Percentiles rank a stretch among this genome's conserved stretches.
Conservation (phyloP, 2,113 vertebrate species). For the Crypturellus undulatus region DNA sequence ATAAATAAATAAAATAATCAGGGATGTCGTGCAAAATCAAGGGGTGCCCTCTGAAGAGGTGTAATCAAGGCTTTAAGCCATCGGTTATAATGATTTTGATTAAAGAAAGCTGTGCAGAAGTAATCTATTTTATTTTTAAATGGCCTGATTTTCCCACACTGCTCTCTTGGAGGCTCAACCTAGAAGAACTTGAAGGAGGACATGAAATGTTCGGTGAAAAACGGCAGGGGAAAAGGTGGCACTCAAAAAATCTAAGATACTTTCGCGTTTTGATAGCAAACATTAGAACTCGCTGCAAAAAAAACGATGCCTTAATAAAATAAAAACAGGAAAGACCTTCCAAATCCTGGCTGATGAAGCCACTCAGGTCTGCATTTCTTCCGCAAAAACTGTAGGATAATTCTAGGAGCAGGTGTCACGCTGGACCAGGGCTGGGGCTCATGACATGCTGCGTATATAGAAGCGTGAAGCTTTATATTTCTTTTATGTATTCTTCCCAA, state of each 20-base stretch:
- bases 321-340: neutral
- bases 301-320: conserved; percentile 9
- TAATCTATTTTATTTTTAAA: conserved; percentile 60
- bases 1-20: conserved; percentile 67
- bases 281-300: conserved; percentile 34
- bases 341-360: neutral
- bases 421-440: neutral
- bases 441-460: neutral
- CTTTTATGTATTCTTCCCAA: neutral
- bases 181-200: conserved; percentile 16
- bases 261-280: neutral
- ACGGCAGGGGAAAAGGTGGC: neutral
- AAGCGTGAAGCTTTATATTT: neutral
- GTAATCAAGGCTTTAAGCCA: conserved; percentile 65
- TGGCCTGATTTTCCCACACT: neutral
- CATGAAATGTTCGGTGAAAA: conserved; percentile 8
- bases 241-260: conserved; percentile 12
- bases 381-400: neutral
- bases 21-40: conserved; percentile 29
- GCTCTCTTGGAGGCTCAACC: conserved; percentile 8
- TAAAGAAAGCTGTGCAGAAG: conserved; percentile 66
- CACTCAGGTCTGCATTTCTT: neutral
- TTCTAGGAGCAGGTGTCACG: neutral
- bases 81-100: conserved; percentile 57
- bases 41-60: conserved; percentile 58